Percentiles rank a stretch among this genome's conserved stretches.
Evolutionary conservation across 2,888 invertebrate species (phyloP).

Genomic region (Nemotelus pantherinus): DNA sequence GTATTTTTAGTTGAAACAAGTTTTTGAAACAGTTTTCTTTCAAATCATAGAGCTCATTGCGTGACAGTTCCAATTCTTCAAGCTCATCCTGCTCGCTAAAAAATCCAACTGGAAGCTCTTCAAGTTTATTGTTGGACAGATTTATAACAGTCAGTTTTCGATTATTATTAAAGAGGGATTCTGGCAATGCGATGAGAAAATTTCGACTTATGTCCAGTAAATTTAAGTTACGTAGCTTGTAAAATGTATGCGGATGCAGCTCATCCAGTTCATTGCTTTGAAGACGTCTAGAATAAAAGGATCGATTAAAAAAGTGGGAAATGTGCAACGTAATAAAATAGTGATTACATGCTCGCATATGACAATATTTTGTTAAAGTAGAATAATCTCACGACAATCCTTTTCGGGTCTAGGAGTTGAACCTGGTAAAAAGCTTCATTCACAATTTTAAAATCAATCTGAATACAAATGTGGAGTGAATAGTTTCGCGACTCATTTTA

Average conservation of each 20-base stretch:
- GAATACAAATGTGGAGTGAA: no score
- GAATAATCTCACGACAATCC: no score
- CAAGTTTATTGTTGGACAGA: conserved; percentile 64
- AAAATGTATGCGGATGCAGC: conserved; percentile 66
- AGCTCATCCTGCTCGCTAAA: conserved; percentile 68
- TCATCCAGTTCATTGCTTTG: conserved; percentile 71
- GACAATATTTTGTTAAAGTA: no score
- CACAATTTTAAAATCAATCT: no score
- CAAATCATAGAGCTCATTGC: conserved; percentile 69
- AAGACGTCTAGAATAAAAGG: conserved; percentile 66
- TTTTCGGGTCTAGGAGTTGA: no score
- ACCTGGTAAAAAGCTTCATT: no score
- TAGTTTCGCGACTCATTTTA: neutral
- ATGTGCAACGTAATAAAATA: no score
- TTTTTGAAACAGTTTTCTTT: conserved; percentile 67
- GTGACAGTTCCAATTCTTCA: conserved; percentile 73
- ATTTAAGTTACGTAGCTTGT: conserved; percentile 68
- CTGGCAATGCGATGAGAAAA: conserved; percentile 66
- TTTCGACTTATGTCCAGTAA: conserved; percentile 73
- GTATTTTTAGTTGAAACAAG: conserved; percentile 66
- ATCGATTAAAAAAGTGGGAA: neutral
- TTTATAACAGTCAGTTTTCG: conserved; percentile 62
- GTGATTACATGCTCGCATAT: no score
- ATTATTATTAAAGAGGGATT: conserved; percentile 67
- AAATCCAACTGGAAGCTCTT: conserved; percentile 65